A percentile compares a stretch with the other conserved stretches of the same genome.
Conservation (phyloP, 2,113 vertebrate genomes). For the Paradoxurus hermaphroditus region DNA sequence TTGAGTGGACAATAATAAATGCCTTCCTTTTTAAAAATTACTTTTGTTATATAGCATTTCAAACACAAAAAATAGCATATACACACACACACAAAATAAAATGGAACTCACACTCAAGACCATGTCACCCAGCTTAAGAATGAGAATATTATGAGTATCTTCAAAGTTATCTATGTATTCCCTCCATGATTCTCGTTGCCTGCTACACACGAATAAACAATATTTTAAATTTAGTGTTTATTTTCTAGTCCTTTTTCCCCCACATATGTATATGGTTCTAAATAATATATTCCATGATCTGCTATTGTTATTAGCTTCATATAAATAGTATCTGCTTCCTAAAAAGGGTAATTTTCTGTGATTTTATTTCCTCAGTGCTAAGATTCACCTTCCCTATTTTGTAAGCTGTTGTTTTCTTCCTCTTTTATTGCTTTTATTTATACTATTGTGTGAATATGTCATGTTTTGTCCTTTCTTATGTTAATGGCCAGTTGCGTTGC, state of each 20-base stretch:
- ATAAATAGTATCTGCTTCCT: background rate
- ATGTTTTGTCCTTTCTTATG: background rate
- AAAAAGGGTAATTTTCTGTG: background rate
- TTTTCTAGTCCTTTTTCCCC: background rate
- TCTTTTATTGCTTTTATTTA: background rate
- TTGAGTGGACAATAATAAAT: background rate
- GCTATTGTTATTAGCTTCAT: background rate
- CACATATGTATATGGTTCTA: background rate
- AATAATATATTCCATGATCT: background rate
- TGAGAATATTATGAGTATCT: background rate
- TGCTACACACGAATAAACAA: background rate
- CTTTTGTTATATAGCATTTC: background rate
- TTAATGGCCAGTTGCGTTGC: background rate
- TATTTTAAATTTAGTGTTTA: background rate
- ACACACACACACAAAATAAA: background rate
- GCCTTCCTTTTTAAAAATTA: background rate
- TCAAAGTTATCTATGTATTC: background rate
- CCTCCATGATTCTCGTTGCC: background rate
- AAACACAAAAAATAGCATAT: background rate
- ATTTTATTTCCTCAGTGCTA: background rate
- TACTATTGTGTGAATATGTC: background rate
- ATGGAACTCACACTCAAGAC: background rate
- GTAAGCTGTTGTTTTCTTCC: background rate
- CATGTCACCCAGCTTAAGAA: background rate
- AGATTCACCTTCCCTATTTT: background rate